phyloP scores from a whole-genome alignment of 2,888 invertebrate genomes.

The Drosophila neotestacea region DNA sequence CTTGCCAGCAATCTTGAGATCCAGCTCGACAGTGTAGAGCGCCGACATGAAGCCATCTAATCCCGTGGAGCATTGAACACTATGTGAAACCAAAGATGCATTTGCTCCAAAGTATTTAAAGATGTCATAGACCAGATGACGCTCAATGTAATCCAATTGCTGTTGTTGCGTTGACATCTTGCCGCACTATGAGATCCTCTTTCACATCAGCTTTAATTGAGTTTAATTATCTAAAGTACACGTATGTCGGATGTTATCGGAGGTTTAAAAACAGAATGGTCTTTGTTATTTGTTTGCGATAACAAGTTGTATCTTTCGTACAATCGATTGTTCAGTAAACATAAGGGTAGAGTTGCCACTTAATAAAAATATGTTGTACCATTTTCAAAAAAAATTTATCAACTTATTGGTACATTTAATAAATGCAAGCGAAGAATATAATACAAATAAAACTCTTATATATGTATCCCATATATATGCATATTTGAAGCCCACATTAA shows the following conservation, averaged over 20 bases:
- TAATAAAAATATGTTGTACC: too few species aligned
- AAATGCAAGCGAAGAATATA: too few species aligned
- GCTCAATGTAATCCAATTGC: conserved; percentile 76
- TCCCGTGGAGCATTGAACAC: conserved; percentile 72
- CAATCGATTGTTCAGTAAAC: not conserved
- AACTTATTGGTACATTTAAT: too few species aligned
- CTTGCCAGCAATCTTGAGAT: conserved; percentile 56
- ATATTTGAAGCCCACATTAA: too few species aligned
- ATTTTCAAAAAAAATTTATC: too few species aligned
- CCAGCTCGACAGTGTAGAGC: conserved; percentile 74
- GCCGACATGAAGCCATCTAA: conserved; percentile 84
- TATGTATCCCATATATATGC: too few species aligned
- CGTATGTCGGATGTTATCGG: conserved; percentile 16
- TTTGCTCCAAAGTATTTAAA: conserved; percentile 67
- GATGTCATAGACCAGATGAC: conserved; percentile 76
- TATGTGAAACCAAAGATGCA: conserved; percentile 53
- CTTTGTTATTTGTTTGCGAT: conserved; percentile 3
- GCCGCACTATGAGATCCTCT: not conserved
- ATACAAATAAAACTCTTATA: too few species aligned
- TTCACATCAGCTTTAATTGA: conserved; percentile 21
- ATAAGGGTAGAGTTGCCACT: too few species aligned
- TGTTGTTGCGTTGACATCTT: conserved; percentile 44
- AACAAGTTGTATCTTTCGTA: not conserved
- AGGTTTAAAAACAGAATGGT: conserved; percentile 4
- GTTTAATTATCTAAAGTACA: conserved; percentile 32